Evolutionary conservation across 2,113 vertebrate genomes (phyloP), one percentile per base, ranked within the genome.

Genomic region (Triplophysa tibetana): DNA sequence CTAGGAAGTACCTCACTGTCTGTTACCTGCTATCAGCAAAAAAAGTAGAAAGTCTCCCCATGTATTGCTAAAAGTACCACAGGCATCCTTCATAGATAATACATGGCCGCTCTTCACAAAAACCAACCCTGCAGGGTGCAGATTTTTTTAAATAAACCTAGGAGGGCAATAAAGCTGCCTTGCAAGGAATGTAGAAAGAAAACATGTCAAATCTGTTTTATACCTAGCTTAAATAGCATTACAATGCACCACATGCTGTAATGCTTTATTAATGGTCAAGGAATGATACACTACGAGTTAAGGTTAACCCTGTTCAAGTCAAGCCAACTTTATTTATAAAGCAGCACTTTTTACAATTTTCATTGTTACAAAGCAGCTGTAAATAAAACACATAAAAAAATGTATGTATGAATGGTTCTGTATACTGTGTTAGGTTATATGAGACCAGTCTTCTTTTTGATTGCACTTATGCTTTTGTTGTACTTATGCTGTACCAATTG

Each of bases 121-220:
- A 63, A 10, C 33, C 5, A 60, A 41, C 60, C 16, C 38, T 24
- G 64, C 26, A 50, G 56, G 56, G 23, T 64, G 62, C 50, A 72
- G 61, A 21, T 48, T 63, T 70, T 43, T 38, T 23, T 41, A 81
- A 45, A 75, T 60, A 50, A 81, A 64, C 68, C 17, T 48, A 62
- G n/a, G 21, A 80, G 56, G 62, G 67, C 68, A 63, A 68, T 54
- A 73, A 77, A 77, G 45, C 81, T 48, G 61, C 17, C 29, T 52
- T 24, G 58, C 29, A 50, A 70, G 58, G 78, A 83, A 83, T 60
- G 63, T 66, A 70, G 12, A 70, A 77, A 80, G 24, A 75, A 82
- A 82, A 82, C 64, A 66, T 50, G 75, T 72, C 52, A 24, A 24
- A 69, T 68, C 58, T 58, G 58, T 62, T 61, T 78, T 72, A 48